Evolutionary conservation across 2,888 invertebrate species (phyloP).

Genomic region (Hoplodrina ambigua): DNA sequence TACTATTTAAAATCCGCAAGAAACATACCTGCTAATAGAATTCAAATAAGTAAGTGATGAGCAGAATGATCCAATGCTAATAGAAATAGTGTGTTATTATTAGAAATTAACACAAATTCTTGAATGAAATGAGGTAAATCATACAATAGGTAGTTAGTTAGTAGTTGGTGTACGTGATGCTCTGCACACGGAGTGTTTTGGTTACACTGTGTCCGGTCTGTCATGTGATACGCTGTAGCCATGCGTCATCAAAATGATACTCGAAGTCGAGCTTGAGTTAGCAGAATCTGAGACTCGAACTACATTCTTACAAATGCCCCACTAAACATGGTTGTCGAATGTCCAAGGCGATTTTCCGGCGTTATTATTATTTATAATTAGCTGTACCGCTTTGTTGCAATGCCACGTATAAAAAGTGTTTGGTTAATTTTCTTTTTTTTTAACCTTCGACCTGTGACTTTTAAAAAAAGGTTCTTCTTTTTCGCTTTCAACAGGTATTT

Average conservation of each 20-base stretch:
- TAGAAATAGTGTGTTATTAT: constrained; percentile 29
- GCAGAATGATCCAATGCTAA: constrained; percentile 23
- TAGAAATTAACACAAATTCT: constrained; percentile 26
- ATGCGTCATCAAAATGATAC: constrained; percentile 72
- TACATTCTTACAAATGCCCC: constrained; percentile 24
- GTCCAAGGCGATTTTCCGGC: not conserved
- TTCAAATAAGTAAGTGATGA: constrained; percentile 22
- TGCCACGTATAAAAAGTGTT: no score
- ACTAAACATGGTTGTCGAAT: constrained; percentile 16
- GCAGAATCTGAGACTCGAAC: constrained; percentile 54
- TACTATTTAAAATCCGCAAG: constrained; percentile 1
- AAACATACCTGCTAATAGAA: constrained; percentile 14
- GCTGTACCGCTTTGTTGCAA: not conserved
- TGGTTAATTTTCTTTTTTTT: no score
- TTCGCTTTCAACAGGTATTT: no score
- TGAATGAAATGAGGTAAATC: constrained; percentile 55
- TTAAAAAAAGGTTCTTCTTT: no score
- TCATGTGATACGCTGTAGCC: constrained; percentile 66
- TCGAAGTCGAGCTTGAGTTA: constrained; percentile 59
- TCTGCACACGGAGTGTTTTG: constrained; percentile 74
- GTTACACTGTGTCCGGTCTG: constrained; percentile 76
- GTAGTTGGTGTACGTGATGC: constrained; percentile 73
- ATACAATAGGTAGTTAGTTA: constrained; percentile 50
- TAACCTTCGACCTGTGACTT: no score
- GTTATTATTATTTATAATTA: not conserved